Evolutionary conservation across 2,113 vertebrate genomes (phyloP).

Genomic region (Neoarius graeffei): DNA sequence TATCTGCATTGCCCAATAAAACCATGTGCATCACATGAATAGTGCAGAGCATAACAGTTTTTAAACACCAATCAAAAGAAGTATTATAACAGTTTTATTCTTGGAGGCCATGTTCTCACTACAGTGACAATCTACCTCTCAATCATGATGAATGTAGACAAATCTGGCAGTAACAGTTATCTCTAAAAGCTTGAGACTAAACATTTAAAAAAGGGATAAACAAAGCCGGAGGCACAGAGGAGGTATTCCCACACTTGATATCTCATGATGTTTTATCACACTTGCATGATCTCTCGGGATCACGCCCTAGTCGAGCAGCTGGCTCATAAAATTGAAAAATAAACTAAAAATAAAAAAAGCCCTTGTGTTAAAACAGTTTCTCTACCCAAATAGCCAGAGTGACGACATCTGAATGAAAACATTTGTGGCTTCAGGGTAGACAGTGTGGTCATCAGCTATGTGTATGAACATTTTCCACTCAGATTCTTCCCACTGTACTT

Average conservation of each 20-base stretch:
- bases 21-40: neutral
- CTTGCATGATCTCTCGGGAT: slow-evolving; percentile 34
- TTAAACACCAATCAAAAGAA: neutral
- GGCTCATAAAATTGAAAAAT: slow-evolving; percentile 17
- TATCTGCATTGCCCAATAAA: neutral
- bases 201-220: slow-evolving; percentile 41
- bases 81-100: slow-evolving; percentile 20
- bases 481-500: slow-evolving; percentile 1
- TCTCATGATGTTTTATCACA: slow-evolving; percentile 39
- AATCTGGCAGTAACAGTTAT: slow-evolving; percentile 3
- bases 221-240: slow-evolving; percentile 7
- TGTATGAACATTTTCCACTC: slow-evolving; percentile 14
- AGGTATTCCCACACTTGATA: slow-evolving; percentile 28
- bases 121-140: slow-evolving; percentile 23
- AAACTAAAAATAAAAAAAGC: slow-evolving; percentile 8
- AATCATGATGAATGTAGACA: neutral
- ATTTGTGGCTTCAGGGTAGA: slow-evolving; percentile 9
- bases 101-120: slow-evolving; percentile 20
- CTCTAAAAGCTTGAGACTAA: slow-evolving; percentile 30
- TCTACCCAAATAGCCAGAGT: slow-evolving; percentile 20
- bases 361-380: slow-evolving; percentile 36
- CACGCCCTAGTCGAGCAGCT: slow-evolving; percentile 34
- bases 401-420: slow-evolving; percentile 33
- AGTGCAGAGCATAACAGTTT: neutral
- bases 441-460: slow-evolving; percentile 12